Evolutionary conservation across 2,113 vertebrate species (phyloP), one percentile per base, ranked within the genome.

Genomic region (Saiga tatarica): DNA sequence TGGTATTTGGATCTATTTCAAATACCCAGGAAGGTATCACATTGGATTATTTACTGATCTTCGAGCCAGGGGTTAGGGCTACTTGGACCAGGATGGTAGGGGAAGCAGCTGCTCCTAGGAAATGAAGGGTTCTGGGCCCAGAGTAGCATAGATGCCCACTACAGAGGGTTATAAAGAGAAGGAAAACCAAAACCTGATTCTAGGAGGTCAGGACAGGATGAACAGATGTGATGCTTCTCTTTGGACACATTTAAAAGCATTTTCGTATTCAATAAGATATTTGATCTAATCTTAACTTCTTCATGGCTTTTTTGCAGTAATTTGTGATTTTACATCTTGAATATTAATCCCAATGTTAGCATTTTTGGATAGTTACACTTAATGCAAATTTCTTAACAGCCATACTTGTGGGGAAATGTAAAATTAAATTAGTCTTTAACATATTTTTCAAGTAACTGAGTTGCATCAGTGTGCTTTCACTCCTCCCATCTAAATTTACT

Each of bases 371-470:
- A 85, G 47, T 67, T 67, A 88, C 30, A 57, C 59, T 59, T 50
- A 84, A 93, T 17, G n/a, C 42, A 64, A 33, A 90, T 86, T 87
- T 94, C 76, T 71, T 23, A 89, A 71, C 16, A 93, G 14, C 21
- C 42, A 4, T 45, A 55, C 47, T 95, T 87, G 17, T 64, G 33
- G 36, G 13, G 36, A 83, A 95, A 92, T 5, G 2, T 47, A 96
- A 96, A 50, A 91, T 57, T 23, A 74, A 42, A 87, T 94, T 88
- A 85, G 26, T 19, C 45, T 87, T 97, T 57, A 92, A 81, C 67
- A 45, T n/a, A 39, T n/a, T 95, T 95, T 94, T 94, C 15, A 33
- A 52, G 33, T 76, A 91, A 93, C 26, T 92, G 85, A 87, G 19
- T 30, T 94, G 42, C 19, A 88, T 36, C 5, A 2, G 33, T 7